These are phyloP conservation scores for Nasalis larvatus DNA, from an alignment of 2,113 vertebrate genomes.

Conservation along the genomic window DNA sequence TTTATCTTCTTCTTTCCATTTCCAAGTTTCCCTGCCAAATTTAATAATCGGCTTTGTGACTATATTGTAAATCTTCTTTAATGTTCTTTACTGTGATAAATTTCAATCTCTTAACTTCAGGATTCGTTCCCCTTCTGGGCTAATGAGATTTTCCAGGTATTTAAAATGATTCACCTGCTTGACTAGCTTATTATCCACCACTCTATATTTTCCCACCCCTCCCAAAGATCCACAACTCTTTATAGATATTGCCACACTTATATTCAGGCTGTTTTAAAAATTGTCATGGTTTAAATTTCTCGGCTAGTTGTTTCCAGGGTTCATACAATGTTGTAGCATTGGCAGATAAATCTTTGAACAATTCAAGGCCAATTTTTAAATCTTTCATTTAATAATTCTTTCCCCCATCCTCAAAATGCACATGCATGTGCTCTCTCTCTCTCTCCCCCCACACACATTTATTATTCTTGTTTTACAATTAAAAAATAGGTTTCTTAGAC, in stretches of 20 bases:
- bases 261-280: background rate
- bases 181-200: constrained; percentile 59
- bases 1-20: constrained; percentile 47
- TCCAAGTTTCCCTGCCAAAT: constrained; percentile 47
- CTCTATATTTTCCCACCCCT: background rate
- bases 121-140: constrained; percentile 33
- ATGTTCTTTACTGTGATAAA: constrained; percentile 64
- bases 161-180: constrained; percentile 68
- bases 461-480: background rate
- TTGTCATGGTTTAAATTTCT: background rate
- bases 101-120: constrained; percentile 59
- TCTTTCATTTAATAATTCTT: background rate
- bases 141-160: constrained; percentile 66
- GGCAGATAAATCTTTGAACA: background rate
- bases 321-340: background rate
- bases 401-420: too few species aligned
- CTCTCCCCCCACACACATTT: background rate
- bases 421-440: background rate
- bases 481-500: background rate
- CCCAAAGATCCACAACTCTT: background rate
- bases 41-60: constrained; percentile 59
- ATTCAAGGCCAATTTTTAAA: background rate
- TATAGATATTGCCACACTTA: background rate
- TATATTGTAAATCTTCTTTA: constrained; percentile 72
- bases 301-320: background rate